Evolutionary conservation across 2,113 vertebrate genomes (phyloP), one percentile per base, ranked within the genome.

Genomic region (Gasterosteus aculeatus): DNA sequence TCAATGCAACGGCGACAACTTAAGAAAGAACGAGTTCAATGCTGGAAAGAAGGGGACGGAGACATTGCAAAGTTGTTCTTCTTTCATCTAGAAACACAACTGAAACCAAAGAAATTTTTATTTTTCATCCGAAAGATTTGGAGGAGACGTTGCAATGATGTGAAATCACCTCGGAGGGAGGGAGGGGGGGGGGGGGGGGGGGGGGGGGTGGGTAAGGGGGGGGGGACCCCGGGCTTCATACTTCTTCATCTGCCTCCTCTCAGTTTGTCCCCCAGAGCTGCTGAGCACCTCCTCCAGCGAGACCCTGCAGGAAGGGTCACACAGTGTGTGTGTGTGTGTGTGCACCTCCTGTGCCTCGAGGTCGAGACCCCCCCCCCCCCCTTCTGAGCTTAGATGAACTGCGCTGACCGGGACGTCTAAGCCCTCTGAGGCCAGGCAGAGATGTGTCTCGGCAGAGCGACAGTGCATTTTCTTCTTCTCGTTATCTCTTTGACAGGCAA

Each of bases 111-210:
- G 54, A 46, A 57, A 53, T 76, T 67, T 64, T 67, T 64, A 61
- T 84, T 86, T 81, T 73, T 7, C 65, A 85, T 72, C 57, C 72
- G 68, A 83, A 82, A 59, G 49, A 77, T 69, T 69, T 65, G 61
- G 51, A 69, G 78, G 60, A 62, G 58, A 79, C 39, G 79, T 11
- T 57, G 54, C 68, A 77, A 72, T 71, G 75, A 85, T 82, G 57
- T 82, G 72, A 74, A 78, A 80, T 84, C 79, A 79, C 69, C 80
- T 83, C 63, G 49, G 73, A 81, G 83, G 69, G 62, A 66, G 65
- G 69, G 35, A 29, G 42, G 8, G 56, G 46, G n/a, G n/a, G n/a
- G n/a, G n/a, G n/a, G n/a, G n/a, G n/a, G n/a, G n/a, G n/a, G n/a
- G n/a, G n/a, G n/a, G n/a, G n/a, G n/a, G n/a, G n/a, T n/a, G n/a